Evolutionary conservation across 2,888 invertebrate species (phyloP), one percentile per base, ranked within the genome.

Genomic region (Aspidiotus rigidus): DNA sequence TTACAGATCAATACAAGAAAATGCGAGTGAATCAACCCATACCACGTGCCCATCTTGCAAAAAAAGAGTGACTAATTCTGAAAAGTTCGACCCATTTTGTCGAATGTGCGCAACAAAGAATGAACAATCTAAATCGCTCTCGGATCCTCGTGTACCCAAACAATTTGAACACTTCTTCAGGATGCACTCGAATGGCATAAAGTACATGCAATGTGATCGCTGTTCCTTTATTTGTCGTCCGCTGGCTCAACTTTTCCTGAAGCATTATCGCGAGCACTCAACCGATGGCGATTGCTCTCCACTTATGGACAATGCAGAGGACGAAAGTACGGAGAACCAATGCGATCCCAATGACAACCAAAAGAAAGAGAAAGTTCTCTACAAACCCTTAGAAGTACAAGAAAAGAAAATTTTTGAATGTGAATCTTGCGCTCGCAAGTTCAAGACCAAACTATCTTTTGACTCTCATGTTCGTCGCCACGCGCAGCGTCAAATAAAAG

Each of bases 141-240:
- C 53, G 3, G 60, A 67, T 49, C 44, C 53, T 13, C n/a, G 40
- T 17, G n/a, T 67, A 59, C 67, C 67, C 1, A 15, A 11, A 11
- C 59, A 67, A 60, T 59, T 49, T 7, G 49, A 67, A 40, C 28
- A 11, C 7, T 67, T 49, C 17, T 17, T 67, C 9, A 42, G 40
- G 17, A 3, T 15, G 53, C 67, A 67, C 28, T 13, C 49, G 10
- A 67, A 67, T 39, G 57, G 57, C 53, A 67, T 67, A 59, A 67
- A 67, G 17, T 67, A 67, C 53, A 44, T 67, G 67, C 67, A 67
- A 39, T 67, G 67, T 39, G 67, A 67, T 39, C 42, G 60, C 28
- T 67, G 67, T 53, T 15, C 16, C 7, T 67, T 59, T 40, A 67
- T 67, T n/a, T 67, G 67, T 53, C 59, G 67, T 42, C 67, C 67